phyloP scores from a whole-genome alignment of 2,113 vertebrate species.

The Aramus guarauna region DNA sequence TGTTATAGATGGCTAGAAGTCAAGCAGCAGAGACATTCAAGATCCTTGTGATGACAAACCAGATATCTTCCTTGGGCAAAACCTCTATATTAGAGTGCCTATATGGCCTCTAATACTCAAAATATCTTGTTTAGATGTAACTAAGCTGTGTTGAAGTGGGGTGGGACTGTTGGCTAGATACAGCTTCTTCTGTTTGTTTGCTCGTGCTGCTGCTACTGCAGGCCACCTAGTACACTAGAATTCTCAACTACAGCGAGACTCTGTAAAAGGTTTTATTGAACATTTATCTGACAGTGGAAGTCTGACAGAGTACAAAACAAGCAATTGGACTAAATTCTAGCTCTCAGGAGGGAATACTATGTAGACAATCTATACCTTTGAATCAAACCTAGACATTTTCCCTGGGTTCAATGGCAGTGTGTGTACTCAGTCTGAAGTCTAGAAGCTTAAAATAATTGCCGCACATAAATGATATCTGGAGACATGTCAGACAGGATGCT shows the following conservation, averaged over 20 bases:
- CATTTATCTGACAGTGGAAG: background rate
- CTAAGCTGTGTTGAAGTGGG: background rate
- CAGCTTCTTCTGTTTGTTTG: background rate
- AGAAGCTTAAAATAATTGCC: background rate
- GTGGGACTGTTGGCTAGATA: background rate
- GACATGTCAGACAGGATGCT: background rate
- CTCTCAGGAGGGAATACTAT: background rate
- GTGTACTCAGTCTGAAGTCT: background rate
- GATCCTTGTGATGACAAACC: background rate
- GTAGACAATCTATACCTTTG: background rate
- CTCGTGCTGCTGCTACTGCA: background rate
- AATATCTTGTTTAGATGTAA: background rate
- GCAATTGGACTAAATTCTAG: background rate
- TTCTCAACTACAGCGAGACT: background rate
- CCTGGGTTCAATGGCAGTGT: background rate
- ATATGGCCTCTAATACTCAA: background rate
- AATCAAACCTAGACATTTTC: background rate
- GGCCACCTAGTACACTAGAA: background rate
- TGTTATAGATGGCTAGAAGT: background rate
- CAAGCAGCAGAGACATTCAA: background rate
- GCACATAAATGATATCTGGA: background rate
- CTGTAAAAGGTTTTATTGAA: background rate
- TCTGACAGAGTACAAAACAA: background rate
- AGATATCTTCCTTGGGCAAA: accelerated
- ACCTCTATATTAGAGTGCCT: background rate